Evolutionary conservation across 1,140 invertebrate species (phyloP).

Genomic region (Drosophila ogumai): DNA sequence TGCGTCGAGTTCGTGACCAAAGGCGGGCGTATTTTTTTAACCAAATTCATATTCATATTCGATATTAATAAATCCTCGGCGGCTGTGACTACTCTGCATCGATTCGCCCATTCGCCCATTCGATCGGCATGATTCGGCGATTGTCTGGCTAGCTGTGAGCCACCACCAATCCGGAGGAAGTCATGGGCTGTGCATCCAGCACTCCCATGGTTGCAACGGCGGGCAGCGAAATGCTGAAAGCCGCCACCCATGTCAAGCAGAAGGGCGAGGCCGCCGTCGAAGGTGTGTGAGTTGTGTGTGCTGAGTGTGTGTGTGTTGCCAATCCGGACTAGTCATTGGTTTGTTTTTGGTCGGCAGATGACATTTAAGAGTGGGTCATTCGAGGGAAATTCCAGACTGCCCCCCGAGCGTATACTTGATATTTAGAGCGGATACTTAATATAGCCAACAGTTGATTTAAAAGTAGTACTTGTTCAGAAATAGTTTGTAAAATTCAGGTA

Average conservation of each 20-base stretch:
- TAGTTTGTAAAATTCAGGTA: background rate
- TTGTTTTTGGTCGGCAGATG: constrained; percentile 40
- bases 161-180: constrained; percentile 28
- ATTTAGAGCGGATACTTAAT: constrained; percentile 23
- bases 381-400: constrained; percentile 6
- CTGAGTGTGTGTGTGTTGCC: constrained; percentile 15
- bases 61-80: constrained; percentile 40
- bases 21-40: constrained; percentile 66
- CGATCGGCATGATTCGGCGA: constrained; percentile 55
- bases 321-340: constrained; percentile 18
- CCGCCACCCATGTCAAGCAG: constrained; percentile 79
- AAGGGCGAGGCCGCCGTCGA: constrained; percentile 73
- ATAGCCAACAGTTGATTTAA: background rate
- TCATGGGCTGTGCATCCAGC: constrained; percentile 84
- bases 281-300: constrained; percentile 59
- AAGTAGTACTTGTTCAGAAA: background rate
- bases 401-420: constrained; percentile 11
- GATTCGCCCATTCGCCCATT: constrained; percentile 17
- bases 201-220: constrained; percentile 81
- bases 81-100: constrained; percentile 23
- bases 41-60: constrained; percentile 62
- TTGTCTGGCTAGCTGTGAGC: constrained; percentile 35
- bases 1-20: constrained; percentile 78
- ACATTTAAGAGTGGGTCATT: constrained; percentile 60
- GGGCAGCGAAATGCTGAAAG: constrained; percentile 82